These are phyloP conservation scores for Holacanthella duospinosa DNA, from an alignment of 2,888 invertebrate species.

Conservation along the genomic window DNA sequence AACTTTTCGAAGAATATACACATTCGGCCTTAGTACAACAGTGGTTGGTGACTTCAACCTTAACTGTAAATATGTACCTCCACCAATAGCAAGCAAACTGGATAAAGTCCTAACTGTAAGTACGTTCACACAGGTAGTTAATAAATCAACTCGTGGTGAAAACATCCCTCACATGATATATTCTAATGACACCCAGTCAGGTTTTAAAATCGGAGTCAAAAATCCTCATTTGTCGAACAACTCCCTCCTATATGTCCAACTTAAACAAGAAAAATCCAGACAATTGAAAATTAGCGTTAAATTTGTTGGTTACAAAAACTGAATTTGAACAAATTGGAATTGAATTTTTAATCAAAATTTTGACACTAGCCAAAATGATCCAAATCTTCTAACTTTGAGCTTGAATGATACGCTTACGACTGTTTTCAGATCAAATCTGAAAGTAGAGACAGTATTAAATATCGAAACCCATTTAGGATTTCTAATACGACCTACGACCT, in stretches of 20 bases:
- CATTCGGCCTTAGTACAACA: background rate
- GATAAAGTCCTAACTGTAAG: too few species aligned
- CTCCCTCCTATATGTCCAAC: background rate
- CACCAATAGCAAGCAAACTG: too few species aligned
- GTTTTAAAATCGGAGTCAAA: background rate
- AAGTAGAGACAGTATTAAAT: background rate
- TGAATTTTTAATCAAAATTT: too few species aligned
- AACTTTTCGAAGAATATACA: background rate
- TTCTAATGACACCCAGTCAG: background rate
- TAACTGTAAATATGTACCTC: too few species aligned
- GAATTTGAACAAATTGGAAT: background rate
- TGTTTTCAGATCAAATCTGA: background rate
- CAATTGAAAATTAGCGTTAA: background rate
- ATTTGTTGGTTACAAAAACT: background rate
- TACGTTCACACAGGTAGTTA: background rate
- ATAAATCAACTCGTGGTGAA: background rate
- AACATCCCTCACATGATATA: background rate
- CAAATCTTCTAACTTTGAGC: too few species aligned
- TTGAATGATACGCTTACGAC: background rate
- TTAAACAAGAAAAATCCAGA: background rate
- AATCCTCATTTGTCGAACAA: background rate
- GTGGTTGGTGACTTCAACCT: background rate
- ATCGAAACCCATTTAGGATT: background rate
- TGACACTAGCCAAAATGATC: background rate
- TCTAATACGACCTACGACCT: background rate